Percentiles rank a stretch among this genome's conserved stretches.
Conservation (phyloP, 1,140 invertebrate genomes). For the Sweltsa coloradensis region DNA sequence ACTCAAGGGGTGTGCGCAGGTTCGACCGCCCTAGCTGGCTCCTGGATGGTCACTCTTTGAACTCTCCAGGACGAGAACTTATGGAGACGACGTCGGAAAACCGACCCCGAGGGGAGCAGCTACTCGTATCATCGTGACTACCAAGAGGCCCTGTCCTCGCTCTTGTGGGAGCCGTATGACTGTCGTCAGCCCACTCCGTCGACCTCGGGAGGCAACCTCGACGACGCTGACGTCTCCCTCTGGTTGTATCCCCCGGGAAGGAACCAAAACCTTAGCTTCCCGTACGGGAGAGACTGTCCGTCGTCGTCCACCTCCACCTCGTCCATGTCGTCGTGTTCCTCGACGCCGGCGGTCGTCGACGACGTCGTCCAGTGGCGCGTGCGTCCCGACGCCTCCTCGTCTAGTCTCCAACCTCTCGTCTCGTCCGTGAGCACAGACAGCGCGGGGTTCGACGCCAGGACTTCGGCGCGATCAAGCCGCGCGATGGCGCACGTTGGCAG, state of each 20-base stretch:
- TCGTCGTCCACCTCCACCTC: constrained; percentile 10
- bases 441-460: too few relatives aligned
- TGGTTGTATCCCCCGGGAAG: constrained; percentile 12
- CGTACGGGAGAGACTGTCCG: not conserved
- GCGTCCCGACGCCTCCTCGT: too few relatives aligned
- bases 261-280: not conserved
- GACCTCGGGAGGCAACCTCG: not conserved
- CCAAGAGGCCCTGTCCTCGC: constrained; percentile 37
- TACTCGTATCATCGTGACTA: constrained; percentile 30
- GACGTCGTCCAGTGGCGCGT: not conserved
- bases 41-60: not conserved
- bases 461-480: too few relatives aligned
- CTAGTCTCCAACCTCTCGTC: too few relatives aligned
- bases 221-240: constrained; percentile 18
- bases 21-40: not conserved
- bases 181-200: constrained; percentile 19
- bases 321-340: constrained; percentile 8
- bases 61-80: not conserved
- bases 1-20: not conserved
- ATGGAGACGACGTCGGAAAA: not conserved
- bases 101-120: constrained; percentile 7
- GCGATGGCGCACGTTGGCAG: too few relatives aligned
- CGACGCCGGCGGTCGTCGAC: not conserved
- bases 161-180: constrained; percentile 41
- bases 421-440: not conserved